phyloP scores from a whole-genome alignment of 92 coral and sea anemone species.

The Bergia puertoricense region DNA sequence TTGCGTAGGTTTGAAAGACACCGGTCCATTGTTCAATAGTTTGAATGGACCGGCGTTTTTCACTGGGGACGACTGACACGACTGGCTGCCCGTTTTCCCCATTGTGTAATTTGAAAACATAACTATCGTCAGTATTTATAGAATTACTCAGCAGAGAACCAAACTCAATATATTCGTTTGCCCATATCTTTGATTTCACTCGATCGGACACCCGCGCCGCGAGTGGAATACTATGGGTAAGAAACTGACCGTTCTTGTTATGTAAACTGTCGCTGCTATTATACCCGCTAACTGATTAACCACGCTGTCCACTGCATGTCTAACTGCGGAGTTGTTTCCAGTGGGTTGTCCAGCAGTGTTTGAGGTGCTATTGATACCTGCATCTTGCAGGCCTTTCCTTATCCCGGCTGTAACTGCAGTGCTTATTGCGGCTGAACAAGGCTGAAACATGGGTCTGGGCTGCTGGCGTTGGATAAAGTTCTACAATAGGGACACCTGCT shows the following conservation, averaged over 20 bases:
- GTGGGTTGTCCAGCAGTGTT: too few species aligned
- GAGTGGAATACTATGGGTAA: neutral
- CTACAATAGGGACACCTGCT: too few species aligned
- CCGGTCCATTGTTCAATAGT: slow-evolving; percentile 16
- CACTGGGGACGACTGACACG: neutral
- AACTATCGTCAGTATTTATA: neutral
- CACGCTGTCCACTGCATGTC: too few species aligned
- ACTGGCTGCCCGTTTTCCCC: slow-evolving; percentile 4
- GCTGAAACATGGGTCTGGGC: too few species aligned
- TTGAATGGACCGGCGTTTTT: neutral
- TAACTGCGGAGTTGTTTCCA: too few species aligned
- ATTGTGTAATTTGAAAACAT: neutral
- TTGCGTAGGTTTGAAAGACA: slow-evolving; percentile 7
- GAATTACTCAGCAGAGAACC: neutral
- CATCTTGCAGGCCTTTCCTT: too few species aligned
- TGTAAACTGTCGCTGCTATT: too few species aligned
- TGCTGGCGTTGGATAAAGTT: too few species aligned
- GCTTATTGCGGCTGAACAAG: too few species aligned
- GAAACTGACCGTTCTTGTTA: neutral
- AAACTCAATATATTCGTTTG: neutral
- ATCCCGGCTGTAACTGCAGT: too few species aligned
- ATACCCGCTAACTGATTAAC: too few species aligned
- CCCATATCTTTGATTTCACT: neutral
- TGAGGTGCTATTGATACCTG: too few species aligned
- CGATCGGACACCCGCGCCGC: neutral